Evolutionary conservation across 2,113 vertebrate species (phyloP).

Genomic region (Chascanopsetta lugubris): DNA sequence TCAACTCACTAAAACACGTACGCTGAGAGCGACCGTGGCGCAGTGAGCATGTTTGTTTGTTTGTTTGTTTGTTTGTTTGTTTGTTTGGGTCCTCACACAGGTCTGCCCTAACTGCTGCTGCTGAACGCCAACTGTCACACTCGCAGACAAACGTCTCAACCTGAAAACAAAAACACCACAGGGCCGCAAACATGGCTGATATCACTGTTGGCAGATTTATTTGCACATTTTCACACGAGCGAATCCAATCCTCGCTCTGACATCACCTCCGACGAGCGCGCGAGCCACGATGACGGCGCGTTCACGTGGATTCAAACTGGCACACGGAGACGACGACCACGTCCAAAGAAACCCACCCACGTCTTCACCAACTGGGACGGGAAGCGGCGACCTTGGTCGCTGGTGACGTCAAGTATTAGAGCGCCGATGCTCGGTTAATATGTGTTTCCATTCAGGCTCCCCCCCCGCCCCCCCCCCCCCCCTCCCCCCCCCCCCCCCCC

Average conservation of each 20-base stretch:
- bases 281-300: conserved; percentile 13
- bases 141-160: conserved; percentile 5
- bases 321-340: conserved; percentile 5
- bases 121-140: no score
- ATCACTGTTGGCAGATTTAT: conserved; percentile 59
- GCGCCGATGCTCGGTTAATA: conserved; percentile 8
- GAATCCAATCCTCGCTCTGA: conserved; percentile 1
- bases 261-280: conserved; percentile 25
- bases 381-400: conserved; percentile 4
- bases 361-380: conserved; percentile 21
- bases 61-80: no score
- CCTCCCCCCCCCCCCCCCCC: no score
- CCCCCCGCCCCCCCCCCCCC: conserved; percentile 27
- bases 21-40: no score
- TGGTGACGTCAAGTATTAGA: conserved; percentile 63
- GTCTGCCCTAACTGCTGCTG: not conserved
- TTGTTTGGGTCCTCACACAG: not conserved
- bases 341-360: conserved; percentile 2
- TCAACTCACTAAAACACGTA: no score
- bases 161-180: conserved; percentile 30
- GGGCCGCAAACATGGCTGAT: conserved; percentile 18
- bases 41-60: no score
- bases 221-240: conserved; percentile 45
- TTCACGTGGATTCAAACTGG: not conserved
- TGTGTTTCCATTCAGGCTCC: conserved; percentile 44